phyloP scores from a whole-genome alignment of 2,113 vertebrate genomes.

The Numenius arquata region DNA sequence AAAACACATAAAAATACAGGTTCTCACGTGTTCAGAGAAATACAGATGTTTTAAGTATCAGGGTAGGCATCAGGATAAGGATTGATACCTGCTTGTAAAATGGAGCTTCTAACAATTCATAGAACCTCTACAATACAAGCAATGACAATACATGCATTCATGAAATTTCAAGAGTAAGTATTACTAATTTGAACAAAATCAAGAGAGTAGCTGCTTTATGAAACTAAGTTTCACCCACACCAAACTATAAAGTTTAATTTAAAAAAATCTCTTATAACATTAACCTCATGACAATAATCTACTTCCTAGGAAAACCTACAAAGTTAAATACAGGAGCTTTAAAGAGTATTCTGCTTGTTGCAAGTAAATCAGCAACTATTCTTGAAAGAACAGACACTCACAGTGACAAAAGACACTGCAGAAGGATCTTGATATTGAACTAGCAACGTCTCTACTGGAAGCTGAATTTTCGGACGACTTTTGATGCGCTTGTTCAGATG shows the following conservation, averaged over 20 bases:
- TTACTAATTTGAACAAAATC: background rate
- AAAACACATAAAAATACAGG: background rate
- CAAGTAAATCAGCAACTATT: background rate
- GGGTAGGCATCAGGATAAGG: background rate
- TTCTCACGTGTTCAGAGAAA: background rate
- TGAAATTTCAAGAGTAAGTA: background rate
- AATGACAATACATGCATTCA: background rate
- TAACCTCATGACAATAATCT: background rate
- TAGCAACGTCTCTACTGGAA: slow-evolving; percentile 94
- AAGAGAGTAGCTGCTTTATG: background rate
- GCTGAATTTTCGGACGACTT: slow-evolving; percentile 94
- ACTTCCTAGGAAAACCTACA: background rate
- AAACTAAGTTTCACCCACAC: background rate
- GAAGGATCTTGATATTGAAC: slow-evolving; percentile 98
- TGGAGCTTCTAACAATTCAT: background rate
- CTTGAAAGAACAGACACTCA: slow-evolving; percentile 63
- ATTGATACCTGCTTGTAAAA: background rate
- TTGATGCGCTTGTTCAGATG: slow-evolving; percentile 98
- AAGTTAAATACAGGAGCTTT: background rate
- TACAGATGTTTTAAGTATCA: background rate
- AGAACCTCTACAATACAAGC: background rate
- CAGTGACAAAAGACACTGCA: slow-evolving; percentile 96
- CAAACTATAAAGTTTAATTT: background rate
- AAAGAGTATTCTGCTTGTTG: background rate
- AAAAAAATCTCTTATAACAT: background rate